These are phyloP conservation scores for Agrochola circellaris DNA, from an alignment of 2,888 invertebrate species.

Conservation along the genomic window DNA sequence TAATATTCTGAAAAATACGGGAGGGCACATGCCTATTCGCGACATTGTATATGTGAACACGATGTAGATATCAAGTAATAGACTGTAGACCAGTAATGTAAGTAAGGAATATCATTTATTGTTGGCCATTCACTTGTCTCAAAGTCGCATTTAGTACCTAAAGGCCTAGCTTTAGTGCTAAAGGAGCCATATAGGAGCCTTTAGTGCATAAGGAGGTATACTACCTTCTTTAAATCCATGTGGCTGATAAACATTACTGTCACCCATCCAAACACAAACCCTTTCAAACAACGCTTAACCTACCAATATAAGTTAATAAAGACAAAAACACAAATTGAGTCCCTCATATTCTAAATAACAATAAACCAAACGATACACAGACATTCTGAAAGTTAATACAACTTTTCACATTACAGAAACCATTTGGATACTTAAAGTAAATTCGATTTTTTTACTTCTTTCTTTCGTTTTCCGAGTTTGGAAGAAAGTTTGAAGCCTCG, in stretches of 20 bases:
- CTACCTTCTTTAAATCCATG: not conserved
- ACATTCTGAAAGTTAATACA: constrained; percentile 45
- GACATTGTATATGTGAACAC: too few species aligned
- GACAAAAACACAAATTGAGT: constrained; percentile 21
- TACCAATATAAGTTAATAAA: not conserved
- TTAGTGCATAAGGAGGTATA: too few species aligned
- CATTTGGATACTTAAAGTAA: constrained; percentile 49
- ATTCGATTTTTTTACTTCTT: constrained; percentile 50
- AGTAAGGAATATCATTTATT: too few species aligned
- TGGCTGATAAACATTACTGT: not conserved
- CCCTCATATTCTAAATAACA: constrained; percentile 21
- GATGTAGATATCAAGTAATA: too few species aligned
- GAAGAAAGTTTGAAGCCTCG: constrained; percentile 29
- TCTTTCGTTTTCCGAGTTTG: constrained; percentile 13
- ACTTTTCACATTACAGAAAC: constrained; percentile 54
- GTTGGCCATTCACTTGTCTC: not conserved
- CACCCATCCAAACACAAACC: not conserved
- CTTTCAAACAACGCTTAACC: not conserved
- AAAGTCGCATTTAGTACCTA: not conserved
- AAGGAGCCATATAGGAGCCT: too few species aligned
- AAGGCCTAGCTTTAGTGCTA: too few species aligned
- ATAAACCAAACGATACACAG: constrained; percentile 38
- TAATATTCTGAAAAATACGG: too few species aligned
- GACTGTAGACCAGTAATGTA: too few species aligned
- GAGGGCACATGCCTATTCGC: too few species aligned